Evolutionary conservation across 1,140 invertebrate genomes (phyloP).

Genomic region (Trachymyrmex cornetzi): DNA sequence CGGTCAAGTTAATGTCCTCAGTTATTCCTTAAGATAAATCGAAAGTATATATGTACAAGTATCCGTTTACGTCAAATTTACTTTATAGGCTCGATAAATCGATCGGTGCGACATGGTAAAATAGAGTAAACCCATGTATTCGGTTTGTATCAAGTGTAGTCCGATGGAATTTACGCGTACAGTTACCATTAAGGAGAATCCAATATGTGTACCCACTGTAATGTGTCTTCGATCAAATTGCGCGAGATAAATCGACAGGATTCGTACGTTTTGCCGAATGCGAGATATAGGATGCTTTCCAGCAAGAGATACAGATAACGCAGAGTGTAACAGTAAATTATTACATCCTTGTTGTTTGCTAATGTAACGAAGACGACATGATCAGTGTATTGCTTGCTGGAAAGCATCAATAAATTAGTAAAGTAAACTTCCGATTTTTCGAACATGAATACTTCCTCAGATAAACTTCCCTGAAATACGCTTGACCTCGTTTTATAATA

Average conservation of each 20-base stretch:
- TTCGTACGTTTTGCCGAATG: neutral
- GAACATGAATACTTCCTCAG: neutral
- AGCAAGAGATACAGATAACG: too few relatives aligned
- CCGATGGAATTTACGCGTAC: constrained; percentile 32
- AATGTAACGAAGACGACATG: too few relatives aligned
- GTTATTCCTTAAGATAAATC: constrained; percentile 12
- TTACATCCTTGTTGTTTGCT: too few relatives aligned
- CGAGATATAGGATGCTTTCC: neutral
- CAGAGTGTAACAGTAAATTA: too few relatives aligned
- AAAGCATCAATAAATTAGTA: too few relatives aligned
- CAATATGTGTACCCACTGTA: constrained; percentile 26
- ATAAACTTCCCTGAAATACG: neutral
- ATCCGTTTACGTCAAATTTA: constrained; percentile 21
- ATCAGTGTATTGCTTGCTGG: too few relatives aligned
- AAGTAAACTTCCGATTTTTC: constrained; percentile 48
- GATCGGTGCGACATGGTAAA: neutral
- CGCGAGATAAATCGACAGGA: constrained; percentile 49
- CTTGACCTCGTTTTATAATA: neutral
- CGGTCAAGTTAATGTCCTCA: neutral
- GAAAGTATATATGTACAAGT: neutral
- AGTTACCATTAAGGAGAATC: constrained; percentile 15
- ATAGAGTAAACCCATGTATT: constrained; percentile 27
- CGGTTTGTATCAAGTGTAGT: neutral
- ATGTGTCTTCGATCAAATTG: constrained; percentile 67
- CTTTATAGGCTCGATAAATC: neutral